Conservation (phyloP, 2,797 vertebrate genomes). For the Mionectes olivaceus region DNA sequence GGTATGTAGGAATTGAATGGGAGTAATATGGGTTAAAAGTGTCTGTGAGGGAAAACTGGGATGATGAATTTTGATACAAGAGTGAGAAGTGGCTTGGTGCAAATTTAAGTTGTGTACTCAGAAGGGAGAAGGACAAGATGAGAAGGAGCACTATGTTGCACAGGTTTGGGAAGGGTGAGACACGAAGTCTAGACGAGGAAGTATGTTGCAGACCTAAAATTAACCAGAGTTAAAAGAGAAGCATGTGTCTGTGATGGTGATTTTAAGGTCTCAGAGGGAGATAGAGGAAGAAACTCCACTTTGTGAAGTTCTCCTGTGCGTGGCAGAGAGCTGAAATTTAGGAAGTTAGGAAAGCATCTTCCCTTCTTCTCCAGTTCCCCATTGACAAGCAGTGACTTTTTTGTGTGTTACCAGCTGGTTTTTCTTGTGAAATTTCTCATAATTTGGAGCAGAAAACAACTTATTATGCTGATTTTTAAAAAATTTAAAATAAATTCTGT, state of each 20-base stretch:
- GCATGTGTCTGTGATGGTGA: neutral
- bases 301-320: neutral
- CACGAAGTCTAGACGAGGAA: slow-evolving; percentile 46
- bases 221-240: slow-evolving; percentile 22
- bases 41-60: neutral
- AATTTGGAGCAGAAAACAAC: neutral
- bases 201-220: slow-evolving; percentile 46
- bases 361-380: neutral
- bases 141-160: neutral
- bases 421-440: neutral
- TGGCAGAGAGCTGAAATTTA: neutral
- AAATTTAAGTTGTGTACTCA: neutral
- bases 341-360: neutral
- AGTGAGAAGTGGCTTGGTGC: neutral
- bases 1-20: neutral
- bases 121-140: neutral
- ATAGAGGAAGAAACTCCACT: neutral
- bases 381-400: neutral
- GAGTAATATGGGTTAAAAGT: neutral
- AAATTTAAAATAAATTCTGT: neutral
- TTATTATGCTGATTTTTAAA: no score
- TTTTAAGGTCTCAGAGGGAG: neutral
- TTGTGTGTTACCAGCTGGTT: neutral
- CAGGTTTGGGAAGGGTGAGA: neutral
- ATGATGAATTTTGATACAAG: neutral